phyloP scores from a whole-genome alignment of 2,888 invertebrate genomes.

The Andrena praecox region DNA sequence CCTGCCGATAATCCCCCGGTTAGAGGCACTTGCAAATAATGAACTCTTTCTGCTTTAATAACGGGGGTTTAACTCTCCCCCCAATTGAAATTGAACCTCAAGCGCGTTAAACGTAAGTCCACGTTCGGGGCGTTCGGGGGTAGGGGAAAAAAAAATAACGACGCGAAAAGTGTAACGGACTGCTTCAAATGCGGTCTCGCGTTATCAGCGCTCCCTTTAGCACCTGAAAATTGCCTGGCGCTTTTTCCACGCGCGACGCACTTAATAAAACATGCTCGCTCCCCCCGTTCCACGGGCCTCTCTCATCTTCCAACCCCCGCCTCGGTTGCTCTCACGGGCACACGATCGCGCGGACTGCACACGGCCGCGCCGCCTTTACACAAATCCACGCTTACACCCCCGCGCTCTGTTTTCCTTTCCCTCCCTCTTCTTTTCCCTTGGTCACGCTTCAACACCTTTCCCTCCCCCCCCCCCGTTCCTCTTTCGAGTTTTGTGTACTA shows the following conservation, averaged over 20 bases:
- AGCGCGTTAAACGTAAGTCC: slow-evolving; percentile 43
- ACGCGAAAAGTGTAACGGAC: slow-evolving; percentile 75
- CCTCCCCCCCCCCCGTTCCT: slow-evolving; percentile 59
- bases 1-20: too few relatives aligned
- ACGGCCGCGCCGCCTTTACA: slow-evolving; percentile 23
- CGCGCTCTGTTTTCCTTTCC: slow-evolving; percentile 72
- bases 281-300: slow-evolving; percentile 68
- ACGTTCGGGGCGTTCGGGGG: slow-evolving; percentile 19
- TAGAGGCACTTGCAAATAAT: too few relatives aligned
- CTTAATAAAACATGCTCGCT: slow-evolving; percentile 83
- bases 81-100: background rate
- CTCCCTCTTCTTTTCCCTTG: slow-evolving; percentile 71
- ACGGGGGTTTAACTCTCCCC: too few relatives aligned
- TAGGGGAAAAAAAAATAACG: slow-evolving; percentile 59
- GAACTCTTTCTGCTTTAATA: too few relatives aligned
- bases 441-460: slow-evolving; percentile 76
- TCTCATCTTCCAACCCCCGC: slow-evolving; percentile 55
- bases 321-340: slow-evolving; percentile 49
- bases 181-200: slow-evolving; percentile 76
- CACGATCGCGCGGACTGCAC: slow-evolving; percentile 27
- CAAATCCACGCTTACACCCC: slow-evolving; percentile 42
- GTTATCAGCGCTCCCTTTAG: slow-evolving; percentile 81
- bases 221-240: slow-evolving; percentile 83
- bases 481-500: slow-evolving; percentile 68
- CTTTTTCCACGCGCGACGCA: slow-evolving; percentile 82